phyloP scores from a whole-genome alignment of 2,797 vertebrate species.

The Argentina silus region DNA sequence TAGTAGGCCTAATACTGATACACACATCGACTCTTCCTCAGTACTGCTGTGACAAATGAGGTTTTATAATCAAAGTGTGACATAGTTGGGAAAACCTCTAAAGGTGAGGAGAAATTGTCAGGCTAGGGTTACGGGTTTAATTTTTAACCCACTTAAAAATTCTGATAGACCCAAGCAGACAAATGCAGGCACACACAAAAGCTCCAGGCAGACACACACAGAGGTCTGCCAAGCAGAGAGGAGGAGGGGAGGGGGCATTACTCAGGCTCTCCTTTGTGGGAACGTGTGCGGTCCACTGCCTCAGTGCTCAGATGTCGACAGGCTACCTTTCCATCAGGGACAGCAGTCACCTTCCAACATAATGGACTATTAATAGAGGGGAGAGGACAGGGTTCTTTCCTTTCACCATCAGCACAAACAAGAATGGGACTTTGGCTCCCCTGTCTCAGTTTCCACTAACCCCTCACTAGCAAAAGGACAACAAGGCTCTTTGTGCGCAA shows the following conservation, averaged over 20 bases:
- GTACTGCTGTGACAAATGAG: not conserved
- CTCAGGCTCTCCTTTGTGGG: conserved; percentile 30
- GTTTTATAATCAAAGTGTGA: not conserved
- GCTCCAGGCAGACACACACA: conserved; percentile 48
- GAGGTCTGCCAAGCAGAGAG: conserved; percentile 50
- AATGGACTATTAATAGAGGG: conserved; percentile 74
- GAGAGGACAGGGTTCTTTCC: conserved; percentile 57
- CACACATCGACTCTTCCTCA: not conserved
- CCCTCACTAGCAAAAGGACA: conserved; percentile 33
- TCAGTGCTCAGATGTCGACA: conserved; percentile 59
- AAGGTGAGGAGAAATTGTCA: not conserved
- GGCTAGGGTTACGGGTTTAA: not conserved
- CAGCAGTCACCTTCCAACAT: conserved; percentile 66
- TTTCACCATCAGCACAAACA: conserved; percentile 48
- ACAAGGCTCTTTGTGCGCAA: conserved; percentile 22
- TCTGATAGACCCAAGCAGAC: conserved; percentile 7
- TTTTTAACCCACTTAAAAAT: not conserved
- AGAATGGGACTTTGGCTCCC: conserved; percentile 28
- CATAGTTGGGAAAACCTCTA: not conserved
- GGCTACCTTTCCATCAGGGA: conserved; percentile 63
- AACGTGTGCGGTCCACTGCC: conserved; percentile 37
- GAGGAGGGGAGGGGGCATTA: conserved; percentile 40
- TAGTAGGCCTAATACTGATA: not conserved
- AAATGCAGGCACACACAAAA: conserved; percentile 35
- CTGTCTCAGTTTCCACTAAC: conserved; percentile 47